Evolutionary conservation across 2,113 vertebrate species (phyloP).

Genomic region (Noctilio leporinus): DNA sequence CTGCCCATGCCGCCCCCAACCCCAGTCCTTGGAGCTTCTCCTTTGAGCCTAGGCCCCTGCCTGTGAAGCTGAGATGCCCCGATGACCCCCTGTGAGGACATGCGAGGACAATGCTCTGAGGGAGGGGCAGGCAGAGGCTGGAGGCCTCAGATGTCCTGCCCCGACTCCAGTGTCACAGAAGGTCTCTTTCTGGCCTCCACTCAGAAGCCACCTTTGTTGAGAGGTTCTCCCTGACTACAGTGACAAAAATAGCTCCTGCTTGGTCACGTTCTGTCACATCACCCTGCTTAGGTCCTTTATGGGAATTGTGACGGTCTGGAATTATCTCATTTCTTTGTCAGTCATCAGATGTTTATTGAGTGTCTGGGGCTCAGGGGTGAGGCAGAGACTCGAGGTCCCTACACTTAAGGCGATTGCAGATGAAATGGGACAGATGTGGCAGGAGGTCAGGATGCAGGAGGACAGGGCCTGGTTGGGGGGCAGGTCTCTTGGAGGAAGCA

Average conservation of each 20-base stretch:
- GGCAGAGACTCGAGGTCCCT: not conserved
- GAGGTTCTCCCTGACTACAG: constrained; percentile 41
- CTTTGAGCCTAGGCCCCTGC: not conserved
- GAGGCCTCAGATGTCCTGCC: not conserved
- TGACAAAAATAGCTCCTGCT: constrained; percentile 50
- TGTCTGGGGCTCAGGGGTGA: not conserved
- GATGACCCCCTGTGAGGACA: not conserved
- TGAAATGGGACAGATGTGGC: rapidly evolving
- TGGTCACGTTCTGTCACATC: constrained; percentile 34
- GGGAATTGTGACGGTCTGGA: not conserved
- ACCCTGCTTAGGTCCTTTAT: not conserved
- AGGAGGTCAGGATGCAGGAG: not conserved
- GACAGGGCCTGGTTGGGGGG: rapidly evolving
- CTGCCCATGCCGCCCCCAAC: not conserved
- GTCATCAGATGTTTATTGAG: not conserved
- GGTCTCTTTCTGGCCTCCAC: not conserved
- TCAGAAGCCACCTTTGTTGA: constrained; percentile 11
- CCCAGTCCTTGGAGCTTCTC: not conserved
- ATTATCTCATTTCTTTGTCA: not conserved
- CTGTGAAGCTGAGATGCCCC: not conserved
- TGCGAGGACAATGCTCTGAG: not conserved
- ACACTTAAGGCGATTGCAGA: not conserved
- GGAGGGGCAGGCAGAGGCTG: not conserved
- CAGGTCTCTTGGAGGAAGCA: not conserved
- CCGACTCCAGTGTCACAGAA: not conserved